Percentiles rank a stretch among this genome's conserved stretches.
These are phyloP conservation scores for Tadarida brasiliensis DNA, from an alignment of 2,797 vertebrate species.

Conservation along the genomic window DNA sequence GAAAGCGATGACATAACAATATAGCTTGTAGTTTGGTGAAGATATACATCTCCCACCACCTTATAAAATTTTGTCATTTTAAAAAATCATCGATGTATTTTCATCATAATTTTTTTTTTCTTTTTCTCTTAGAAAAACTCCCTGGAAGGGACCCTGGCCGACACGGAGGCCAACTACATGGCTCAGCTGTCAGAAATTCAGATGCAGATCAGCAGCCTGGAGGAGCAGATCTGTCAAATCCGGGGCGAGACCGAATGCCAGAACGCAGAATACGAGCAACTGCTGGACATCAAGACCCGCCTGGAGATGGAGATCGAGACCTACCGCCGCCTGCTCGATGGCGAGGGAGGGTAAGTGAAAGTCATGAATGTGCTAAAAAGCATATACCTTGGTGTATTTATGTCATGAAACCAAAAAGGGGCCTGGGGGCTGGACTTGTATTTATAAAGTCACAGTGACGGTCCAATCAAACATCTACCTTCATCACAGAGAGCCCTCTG, in stretches of 20 bases:
- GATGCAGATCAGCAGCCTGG: slow-evolving; percentile 90
- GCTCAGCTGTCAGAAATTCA: slow-evolving; percentile 89
- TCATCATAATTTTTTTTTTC: neutral
- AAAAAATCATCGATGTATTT: neutral
- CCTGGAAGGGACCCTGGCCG: slow-evolving; percentile 90
- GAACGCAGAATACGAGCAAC: slow-evolving; percentile 89
- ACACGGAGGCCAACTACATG: slow-evolving; percentile 90
- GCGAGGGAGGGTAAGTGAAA: slow-evolving; percentile 84
- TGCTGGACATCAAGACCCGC: slow-evolving; percentile 92
- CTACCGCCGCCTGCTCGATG: slow-evolving; percentile 92
- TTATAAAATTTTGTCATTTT: neutral
- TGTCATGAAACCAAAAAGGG: neutral
- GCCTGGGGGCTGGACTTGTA: neutral
- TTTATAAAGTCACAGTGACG: neutral
- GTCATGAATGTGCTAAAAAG: fast-evolving
- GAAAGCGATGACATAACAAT: neutral
- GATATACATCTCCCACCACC: neutral
- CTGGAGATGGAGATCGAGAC: slow-evolving; percentile 94
- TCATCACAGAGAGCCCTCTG: too few species aligned
- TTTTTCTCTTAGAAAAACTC: slow-evolving; percentile 90
- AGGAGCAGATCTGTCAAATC: slow-evolving; percentile 89
- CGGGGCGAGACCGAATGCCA: slow-evolving; percentile 91
- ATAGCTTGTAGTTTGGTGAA: neutral
- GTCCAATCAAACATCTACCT: neutral
- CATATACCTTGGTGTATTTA: neutral